Evolutionary conservation across 2,797 vertebrate genomes (phyloP), one percentile per base, ranked within the genome.

Genomic region (Merluccius polli): DNA sequence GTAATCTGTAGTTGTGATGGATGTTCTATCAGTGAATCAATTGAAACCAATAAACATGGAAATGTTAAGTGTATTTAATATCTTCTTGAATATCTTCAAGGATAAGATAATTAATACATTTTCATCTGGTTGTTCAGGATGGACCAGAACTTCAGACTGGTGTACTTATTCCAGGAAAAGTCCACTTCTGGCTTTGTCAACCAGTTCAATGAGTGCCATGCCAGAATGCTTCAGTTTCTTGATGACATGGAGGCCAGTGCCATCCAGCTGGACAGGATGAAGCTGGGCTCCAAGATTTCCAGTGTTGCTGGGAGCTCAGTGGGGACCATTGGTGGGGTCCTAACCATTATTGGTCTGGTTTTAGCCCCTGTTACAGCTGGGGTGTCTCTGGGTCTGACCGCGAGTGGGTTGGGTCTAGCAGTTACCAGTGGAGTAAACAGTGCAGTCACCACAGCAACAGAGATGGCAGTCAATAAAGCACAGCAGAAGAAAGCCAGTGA

Each of bases 301-400:
- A 91, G 85, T 30, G 89, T 94, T 70, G 81, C 81, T 18, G 90
- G 93, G 52, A 94, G 92, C 71, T 92, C 92, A 0, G 86, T 94
- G 41, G 92, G 93, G 31, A 79, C 81, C 1, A 29, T 82, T 1
- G 91, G 91, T 0, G 88, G 92, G 0, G 78, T 92, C 3, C 81
- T 93, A 7, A 89, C 90, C 72, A 93, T 94, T 0, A 5, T 88
- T 15, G 93, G 93, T 16, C 77, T 94, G 76, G 92, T 90, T 1
- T 81, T 93, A 1, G 85, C 79, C 21, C 92, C 93, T 2, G 44
- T 93, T 0, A 93, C 92, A 21, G 87, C 86, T 16, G 92, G 92
- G 4, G 29, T 27, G 35, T 94, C 92, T 13, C 9, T 92, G 6
- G 79, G 1, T 38, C 87, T 94, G 69, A 91, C 81, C 0, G 5